A percentile compares a stretch with the other conserved stretches of the same genome.
Evolutionary conservation across 2,888 invertebrate species (phyloP).

Genomic region (Xanthostigma xanthostigma): DNA sequence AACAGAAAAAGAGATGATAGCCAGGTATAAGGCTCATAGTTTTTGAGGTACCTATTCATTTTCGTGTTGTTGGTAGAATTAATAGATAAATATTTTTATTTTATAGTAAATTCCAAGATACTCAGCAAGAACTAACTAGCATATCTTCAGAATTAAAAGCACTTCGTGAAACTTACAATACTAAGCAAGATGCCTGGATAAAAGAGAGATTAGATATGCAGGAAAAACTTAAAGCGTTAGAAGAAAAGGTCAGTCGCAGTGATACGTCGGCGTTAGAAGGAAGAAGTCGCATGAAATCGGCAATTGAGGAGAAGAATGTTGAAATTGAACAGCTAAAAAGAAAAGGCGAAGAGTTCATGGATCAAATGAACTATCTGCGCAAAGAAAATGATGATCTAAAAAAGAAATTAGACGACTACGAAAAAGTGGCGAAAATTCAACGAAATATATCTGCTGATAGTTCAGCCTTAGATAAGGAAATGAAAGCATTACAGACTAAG

Average conservation of each 20-base stretch:
- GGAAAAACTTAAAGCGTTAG: slow-evolving; percentile 33
- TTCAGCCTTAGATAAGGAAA: slow-evolving; percentile 57
- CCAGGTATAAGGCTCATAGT: slow-evolving; percentile 33
- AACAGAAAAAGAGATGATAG: slow-evolving; percentile 66
- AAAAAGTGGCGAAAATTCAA: slow-evolving; percentile 70
- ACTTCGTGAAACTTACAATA: slow-evolving; percentile 45
- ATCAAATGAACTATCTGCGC: slow-evolving; percentile 56
- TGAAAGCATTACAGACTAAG: slow-evolving; percentile 50
- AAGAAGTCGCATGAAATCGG: slow-evolving; percentile 48
- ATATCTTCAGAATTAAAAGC: slow-evolving; percentile 48
- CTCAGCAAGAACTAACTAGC: slow-evolving; percentile 45
- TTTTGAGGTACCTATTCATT: background rate
- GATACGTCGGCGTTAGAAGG: slow-evolving; percentile 32
- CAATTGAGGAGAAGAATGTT: slow-evolving; percentile 57
- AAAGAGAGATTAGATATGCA: slow-evolving; percentile 56
- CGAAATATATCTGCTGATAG: slow-evolving; percentile 63
- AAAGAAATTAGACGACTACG: slow-evolving; percentile 70
- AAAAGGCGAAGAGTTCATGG: slow-evolving; percentile 49
- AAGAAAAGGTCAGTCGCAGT: slow-evolving; percentile 17
- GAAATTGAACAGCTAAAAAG: slow-evolving; percentile 55
- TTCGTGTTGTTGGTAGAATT: slow-evolving; percentile 1
- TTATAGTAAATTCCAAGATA: slow-evolving; percentile 42
- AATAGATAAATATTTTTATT: slow-evolving; percentile 4
- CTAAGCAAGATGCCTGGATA: slow-evolving; percentile 52
- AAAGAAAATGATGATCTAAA: slow-evolving; percentile 67